Evolutionary conservation across 2,797 vertebrate genomes (phyloP).

Genomic region (Tangara arthus): DNA sequence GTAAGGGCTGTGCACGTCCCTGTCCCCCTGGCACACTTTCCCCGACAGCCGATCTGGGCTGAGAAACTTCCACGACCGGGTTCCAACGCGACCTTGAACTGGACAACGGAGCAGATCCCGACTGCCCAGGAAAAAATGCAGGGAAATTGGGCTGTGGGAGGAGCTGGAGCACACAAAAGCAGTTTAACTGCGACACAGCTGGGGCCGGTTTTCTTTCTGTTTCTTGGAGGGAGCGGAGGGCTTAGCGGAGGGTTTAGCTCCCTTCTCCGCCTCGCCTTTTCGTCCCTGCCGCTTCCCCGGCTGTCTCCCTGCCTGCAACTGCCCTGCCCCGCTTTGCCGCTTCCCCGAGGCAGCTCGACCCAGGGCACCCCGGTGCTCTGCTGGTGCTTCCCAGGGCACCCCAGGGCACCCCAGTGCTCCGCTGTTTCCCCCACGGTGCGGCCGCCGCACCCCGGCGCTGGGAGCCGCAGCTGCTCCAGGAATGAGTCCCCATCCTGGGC

Average conservation of each 20-base stretch:
- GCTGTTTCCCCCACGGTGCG: not conserved
- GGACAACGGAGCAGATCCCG: fast-evolving
- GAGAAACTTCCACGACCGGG: not conserved
- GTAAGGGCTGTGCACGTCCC: not conserved
- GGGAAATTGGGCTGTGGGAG: not conserved
- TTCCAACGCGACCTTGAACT: fast-evolving
- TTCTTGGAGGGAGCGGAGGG: not conserved
- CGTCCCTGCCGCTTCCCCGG: not conserved
- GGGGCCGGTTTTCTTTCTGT: too few species aligned
- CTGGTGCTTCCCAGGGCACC: too few species aligned
- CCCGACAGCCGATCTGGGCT: not conserved
- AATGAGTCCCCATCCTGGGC: too few species aligned
- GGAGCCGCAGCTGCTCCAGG: too few species aligned
- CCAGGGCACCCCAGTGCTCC: fast-evolving
- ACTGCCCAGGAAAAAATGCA: not conserved
- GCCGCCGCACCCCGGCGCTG: too few species aligned
- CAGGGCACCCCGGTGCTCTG: too few species aligned
- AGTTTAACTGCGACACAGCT: not conserved
- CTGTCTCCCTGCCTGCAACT: not conserved
- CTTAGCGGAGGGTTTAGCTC: not conserved
- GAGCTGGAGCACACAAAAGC: not conserved
- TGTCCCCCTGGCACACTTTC: too few species aligned
- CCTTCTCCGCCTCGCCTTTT: not conserved
- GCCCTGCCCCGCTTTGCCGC: not conserved
- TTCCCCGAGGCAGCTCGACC: not conserved